Conservation (phyloP, 2,113 vertebrate genomes). For the Menidia beryllina region DNA sequence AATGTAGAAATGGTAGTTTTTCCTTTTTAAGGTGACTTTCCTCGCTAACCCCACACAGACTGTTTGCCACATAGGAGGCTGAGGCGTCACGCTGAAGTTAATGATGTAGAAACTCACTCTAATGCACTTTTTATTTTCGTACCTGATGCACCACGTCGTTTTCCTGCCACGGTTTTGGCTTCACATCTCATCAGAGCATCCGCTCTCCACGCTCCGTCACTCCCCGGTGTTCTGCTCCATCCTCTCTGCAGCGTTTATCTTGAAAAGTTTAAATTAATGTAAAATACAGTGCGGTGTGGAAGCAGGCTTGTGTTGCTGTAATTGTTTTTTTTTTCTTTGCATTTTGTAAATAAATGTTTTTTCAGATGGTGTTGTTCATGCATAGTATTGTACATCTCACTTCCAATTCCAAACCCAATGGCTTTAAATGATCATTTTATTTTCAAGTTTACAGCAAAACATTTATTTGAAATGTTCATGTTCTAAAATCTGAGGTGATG, state of each 20-base stretch:
- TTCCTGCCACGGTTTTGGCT: slow-evolving; percentile 13
- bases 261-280: slow-evolving; percentile 1
- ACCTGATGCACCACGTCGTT: slow-evolving; percentile 27
- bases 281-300: background rate
- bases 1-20: slow-evolving; percentile 26
- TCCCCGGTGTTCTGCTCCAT: background rate
- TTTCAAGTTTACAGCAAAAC: too few relatives aligned
- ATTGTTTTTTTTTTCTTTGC: slow-evolving; percentile 13
- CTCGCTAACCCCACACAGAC: slow-evolving; percentile 4
- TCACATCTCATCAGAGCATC: slow-evolving; percentile 12
- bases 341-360: slow-evolving; percentile 25
- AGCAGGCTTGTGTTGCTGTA: slow-evolving; percentile 7
- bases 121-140: slow-evolving; percentile 46
- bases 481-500: background rate
- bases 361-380: background rate
- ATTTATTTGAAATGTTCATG: too few relatives aligned
- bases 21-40: slow-evolving; percentile 18
- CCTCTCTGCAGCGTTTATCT: background rate
- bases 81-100: slow-evolving; percentile 38
- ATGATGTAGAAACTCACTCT: slow-evolving; percentile 55
- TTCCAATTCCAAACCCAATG: too few relatives aligned
- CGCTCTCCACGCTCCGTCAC: background rate
- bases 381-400: too few relatives aligned
- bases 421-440: too few relatives aligned
- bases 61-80: slow-evolving; percentile 4